Conservation (phyloP, 1,140 invertebrate species). For the Drosophila kurseongensis region DNA sequence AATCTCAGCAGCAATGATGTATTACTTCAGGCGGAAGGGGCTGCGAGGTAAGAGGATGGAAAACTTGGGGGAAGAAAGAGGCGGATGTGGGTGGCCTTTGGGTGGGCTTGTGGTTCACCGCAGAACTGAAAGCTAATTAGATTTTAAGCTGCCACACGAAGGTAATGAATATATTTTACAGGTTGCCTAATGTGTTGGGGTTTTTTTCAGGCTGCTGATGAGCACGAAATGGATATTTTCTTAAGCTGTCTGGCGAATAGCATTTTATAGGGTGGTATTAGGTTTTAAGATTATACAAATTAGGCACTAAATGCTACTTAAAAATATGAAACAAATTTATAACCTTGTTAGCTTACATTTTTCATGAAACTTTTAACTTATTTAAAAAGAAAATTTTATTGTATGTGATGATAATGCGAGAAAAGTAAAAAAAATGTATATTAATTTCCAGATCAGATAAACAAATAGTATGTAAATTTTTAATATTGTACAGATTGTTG, state of each 20-base stretch:
- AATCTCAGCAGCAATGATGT: constrained; percentile 73
- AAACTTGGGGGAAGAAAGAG: constrained; percentile 10
- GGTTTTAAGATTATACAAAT: neutral
- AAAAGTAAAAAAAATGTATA: no score
- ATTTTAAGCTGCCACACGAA: constrained; percentile 59
- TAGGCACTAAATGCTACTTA: neutral
- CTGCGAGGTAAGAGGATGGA: neutral
- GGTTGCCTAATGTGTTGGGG: constrained; percentile 22
- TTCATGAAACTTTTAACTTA: no score
- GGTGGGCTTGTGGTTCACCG: constrained; percentile 40
- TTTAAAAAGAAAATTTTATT: no score
- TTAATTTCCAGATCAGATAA: no score
- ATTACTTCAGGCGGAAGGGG: constrained; percentile 44
- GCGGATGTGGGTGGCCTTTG: constrained; percentile 43
- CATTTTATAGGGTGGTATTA: neutral
- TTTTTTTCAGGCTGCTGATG: constrained; percentile 7
- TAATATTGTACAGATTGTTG: no score
- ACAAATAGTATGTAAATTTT: no score
- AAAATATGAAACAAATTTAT: neutral
- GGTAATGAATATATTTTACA: constrained; percentile 59
- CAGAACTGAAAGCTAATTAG: constrained; percentile 77
- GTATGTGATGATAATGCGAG: no score
- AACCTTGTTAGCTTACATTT: no score
- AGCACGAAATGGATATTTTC: constrained; percentile 30
- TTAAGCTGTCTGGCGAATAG: constrained; percentile 16